phyloP scores from a whole-genome alignment of 2,888 invertebrate species.

The Zhengitettix transpicula region DNA sequence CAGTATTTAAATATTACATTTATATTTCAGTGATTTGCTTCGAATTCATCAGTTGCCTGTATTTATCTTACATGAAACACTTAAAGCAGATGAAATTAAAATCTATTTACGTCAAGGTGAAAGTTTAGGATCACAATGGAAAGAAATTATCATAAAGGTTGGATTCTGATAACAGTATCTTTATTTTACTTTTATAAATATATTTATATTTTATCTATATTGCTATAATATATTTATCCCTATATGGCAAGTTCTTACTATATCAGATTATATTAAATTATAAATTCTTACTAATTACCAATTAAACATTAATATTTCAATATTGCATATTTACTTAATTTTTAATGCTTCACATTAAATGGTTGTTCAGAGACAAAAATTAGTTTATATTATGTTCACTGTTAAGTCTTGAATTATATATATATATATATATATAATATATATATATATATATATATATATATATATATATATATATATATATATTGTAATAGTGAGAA shows the following conservation, averaged over 20 bases:
- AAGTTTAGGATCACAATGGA: conserved; percentile 28
- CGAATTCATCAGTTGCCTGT: conserved; percentile 26
- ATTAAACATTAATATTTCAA: background rate
- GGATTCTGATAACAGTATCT: conserved; percentile 2
- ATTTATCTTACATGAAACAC: conserved; percentile 28
- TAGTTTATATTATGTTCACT: too few relatives aligned
- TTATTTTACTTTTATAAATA: background rate
- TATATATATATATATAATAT: too few relatives aligned
- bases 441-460: too few relatives aligned
- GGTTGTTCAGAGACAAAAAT: too few relatives aligned
- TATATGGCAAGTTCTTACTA: too few relatives aligned
- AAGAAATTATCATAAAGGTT: conserved; percentile 27
- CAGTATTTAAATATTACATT: too few relatives aligned
- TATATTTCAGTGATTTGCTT: conserved; percentile 1
- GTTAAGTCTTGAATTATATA: too few relatives aligned
- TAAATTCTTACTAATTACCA: too few relatives aligned
- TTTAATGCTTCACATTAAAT: too few relatives aligned
- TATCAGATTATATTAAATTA: too few relatives aligned
- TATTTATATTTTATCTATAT: background rate
- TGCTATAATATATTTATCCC: background rate
- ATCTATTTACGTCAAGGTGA: conserved; percentile 31
- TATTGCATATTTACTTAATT: background rate
- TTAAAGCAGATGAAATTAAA: conserved; percentile 31
- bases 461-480: too few relatives aligned
- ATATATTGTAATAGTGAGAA: too few relatives aligned